Evolutionary conservation across 2,888 invertebrate species (phyloP).

Genomic region (Ecdyonurus torrentis): DNA sequence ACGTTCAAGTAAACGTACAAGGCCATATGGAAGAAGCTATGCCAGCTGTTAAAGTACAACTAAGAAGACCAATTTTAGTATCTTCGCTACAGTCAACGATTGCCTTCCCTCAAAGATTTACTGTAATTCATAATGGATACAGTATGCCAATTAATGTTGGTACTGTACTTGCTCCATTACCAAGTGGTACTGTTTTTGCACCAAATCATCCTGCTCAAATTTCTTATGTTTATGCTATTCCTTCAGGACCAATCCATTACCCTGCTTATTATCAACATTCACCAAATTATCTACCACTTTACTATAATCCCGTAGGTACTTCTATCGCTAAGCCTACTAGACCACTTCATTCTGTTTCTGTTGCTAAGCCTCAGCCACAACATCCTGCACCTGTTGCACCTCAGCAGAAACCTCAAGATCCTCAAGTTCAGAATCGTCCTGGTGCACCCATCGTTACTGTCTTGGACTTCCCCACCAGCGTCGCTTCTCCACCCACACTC

Average conservation of each 20-base stretch:
- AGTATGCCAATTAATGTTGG: slow-evolving; percentile 27
- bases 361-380: no score
- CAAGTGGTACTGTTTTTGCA: slow-evolving; percentile 14
- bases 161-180: slow-evolving; percentile 28
- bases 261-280: slow-evolving; percentile 9
- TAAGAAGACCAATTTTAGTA: slow-evolving; percentile 26
- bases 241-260: slow-evolving; percentile 19
- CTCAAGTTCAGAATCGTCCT: no score
- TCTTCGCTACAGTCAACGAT: slow-evolving; percentile 25
- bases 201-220: slow-evolving; percentile 22
- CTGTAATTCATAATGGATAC: slow-evolving; percentile 24
- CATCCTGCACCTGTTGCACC: no score
- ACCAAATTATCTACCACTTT: background rate
- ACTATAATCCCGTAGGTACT: background rate
- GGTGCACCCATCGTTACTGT: slow-evolving; percentile 17
- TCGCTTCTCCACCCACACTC: slow-evolving; percentile 17
- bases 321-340: no score
- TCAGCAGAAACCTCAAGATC: background rate
- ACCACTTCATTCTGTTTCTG: no score
- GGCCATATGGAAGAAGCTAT: slow-evolving; percentile 20
- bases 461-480: slow-evolving; percentile 18
- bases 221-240: slow-evolving; percentile 27
- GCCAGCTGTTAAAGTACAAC: slow-evolving; percentile 27
- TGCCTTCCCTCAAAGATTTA: slow-evolving; percentile 27
- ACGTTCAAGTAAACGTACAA: background rate